Evolutionary conservation across 1,140 invertebrate genomes (phyloP).

Genomic region (Potamilus streckersoni): DNA sequence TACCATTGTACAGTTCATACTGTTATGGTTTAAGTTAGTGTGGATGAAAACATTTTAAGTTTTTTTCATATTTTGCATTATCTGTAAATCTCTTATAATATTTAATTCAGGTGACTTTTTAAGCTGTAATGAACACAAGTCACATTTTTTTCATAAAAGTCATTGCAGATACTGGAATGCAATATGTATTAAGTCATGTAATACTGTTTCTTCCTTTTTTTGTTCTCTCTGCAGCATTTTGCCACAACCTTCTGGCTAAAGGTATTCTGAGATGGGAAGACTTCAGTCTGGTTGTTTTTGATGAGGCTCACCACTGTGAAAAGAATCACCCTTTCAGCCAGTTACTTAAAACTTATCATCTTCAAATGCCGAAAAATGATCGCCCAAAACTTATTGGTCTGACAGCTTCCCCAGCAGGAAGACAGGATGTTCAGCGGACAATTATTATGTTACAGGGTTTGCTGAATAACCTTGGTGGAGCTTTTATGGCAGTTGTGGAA

Average conservation of each 20-base stretch:
- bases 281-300: constrained; percentile 57
- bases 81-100: no score
- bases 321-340: constrained; percentile 57
- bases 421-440: constrained; percentile 41
- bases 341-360: constrained; percentile 39
- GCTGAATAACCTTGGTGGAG: constrained; percentile 47
- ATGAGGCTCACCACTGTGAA: constrained; percentile 62
- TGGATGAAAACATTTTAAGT: no score
- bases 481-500: constrained; percentile 46
- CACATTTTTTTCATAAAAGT: no score
- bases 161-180: neutral
- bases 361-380: neutral
- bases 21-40: no score
- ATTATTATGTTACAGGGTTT: constrained; percentile 47
- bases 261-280: constrained; percentile 53
- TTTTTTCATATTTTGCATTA: no score
- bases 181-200: neutral
- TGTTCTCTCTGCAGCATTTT: constrained; percentile 48
- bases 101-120: no score
- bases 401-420: constrained; percentile 62
- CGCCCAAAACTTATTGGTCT: constrained; percentile 58
- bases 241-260: constrained; percentile 49
- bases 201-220: neutral
- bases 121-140: no score
- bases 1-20: no score